Evolutionary conservation across 2,113 vertebrate genomes (phyloP), one percentile per base, ranked within the genome.

Genomic region (Campylomormyrus tamandua): DNA sequence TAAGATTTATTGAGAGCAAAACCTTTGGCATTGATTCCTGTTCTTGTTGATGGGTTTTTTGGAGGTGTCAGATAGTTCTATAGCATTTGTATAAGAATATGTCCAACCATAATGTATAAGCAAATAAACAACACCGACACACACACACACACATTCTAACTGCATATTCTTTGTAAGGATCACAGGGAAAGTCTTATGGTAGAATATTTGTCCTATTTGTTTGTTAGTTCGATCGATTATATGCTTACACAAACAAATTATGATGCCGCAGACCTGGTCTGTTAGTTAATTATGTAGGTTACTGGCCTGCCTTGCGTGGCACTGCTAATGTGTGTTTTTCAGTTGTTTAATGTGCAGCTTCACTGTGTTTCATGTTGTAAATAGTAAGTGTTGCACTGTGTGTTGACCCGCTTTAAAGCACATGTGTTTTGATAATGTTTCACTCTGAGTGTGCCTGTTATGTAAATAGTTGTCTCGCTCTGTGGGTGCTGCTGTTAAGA

Each of bases 1-100:
- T 86, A 24, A 49, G 24, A 86, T 86, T 86, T 48, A 85, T 85
- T 86, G 83, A 86, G 83, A 50, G 83, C 83, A 50, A 24, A 86
- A 27, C 48, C 83, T 13, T 86, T 86, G n/a, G 35, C 17, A 42
- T 39, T 42, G 5, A 17, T 11, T 19, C 35, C 74, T 80, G 35
- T 19, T 80, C 31, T 42, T 17, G 13, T 80, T 80, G 35, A 80
- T 80, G 74, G 31, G 83, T 27, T 48, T 85, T 48, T 27, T 84
- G 39, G 7, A 84, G 35, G 83, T 24, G 49, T 50, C 48, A 31
- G 58, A n/a, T 49, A 49, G 45, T 49, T 24, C 19, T 24, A 45
- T n/a, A 24, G 46, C 42, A 84, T 48, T 17, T 84, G 10, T 46
- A 49, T 85, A n/a, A 11, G 46, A 86, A 49, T n/a, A 4, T 50